Percentiles rank a stretch among this genome's conserved stretches.
phyloP scores from a whole-genome alignment of 1,140 invertebrate species.

The Cydia strobilella region DNA sequence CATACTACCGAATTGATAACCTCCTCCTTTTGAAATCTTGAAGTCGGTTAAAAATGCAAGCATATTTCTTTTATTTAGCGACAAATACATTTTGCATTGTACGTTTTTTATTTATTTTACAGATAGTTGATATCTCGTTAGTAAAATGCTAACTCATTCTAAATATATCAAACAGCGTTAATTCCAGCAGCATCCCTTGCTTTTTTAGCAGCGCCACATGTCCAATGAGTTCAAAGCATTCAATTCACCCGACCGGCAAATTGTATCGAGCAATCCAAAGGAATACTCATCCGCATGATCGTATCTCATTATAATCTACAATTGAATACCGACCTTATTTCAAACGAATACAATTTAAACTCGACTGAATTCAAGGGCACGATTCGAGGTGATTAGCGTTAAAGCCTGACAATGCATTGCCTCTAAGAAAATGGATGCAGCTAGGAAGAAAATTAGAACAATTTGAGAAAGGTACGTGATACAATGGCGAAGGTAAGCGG shows the following conservation, averaged over 20 bases:
- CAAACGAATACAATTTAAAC: not conserved
- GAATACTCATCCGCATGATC: not conserved
- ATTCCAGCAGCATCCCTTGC: not conserved
- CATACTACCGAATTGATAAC: too few species aligned
- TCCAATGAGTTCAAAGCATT: slow-evolving; percentile 23
- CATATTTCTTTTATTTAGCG: too few species aligned
- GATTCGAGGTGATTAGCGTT: not conserved
- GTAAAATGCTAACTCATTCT: not conserved
- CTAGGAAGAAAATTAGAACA: slow-evolving; percentile 21
- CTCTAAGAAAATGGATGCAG: slow-evolving; percentile 13
- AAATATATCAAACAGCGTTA: not conserved
- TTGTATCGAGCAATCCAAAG: slow-evolving; percentile 15
- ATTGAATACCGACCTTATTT: not conserved
- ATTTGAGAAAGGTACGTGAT: slow-evolving; percentile 16
- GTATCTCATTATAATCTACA: not conserved
- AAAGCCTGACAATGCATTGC: slow-evolving; percentile 7
- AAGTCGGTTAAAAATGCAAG: too few species aligned
- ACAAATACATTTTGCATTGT: too few species aligned
- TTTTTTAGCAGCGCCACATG: not conserved
- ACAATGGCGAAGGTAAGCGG: not conserved
- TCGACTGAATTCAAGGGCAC: too few species aligned
- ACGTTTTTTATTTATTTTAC: too few species aligned
- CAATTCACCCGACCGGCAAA: slow-evolving; percentile 8
- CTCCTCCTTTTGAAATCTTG: too few species aligned
- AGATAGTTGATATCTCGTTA: too few species aligned